Evolutionary conservation across 2,113 vertebrate species (phyloP).

Genomic region (Eulemur rufifrons): DNA sequence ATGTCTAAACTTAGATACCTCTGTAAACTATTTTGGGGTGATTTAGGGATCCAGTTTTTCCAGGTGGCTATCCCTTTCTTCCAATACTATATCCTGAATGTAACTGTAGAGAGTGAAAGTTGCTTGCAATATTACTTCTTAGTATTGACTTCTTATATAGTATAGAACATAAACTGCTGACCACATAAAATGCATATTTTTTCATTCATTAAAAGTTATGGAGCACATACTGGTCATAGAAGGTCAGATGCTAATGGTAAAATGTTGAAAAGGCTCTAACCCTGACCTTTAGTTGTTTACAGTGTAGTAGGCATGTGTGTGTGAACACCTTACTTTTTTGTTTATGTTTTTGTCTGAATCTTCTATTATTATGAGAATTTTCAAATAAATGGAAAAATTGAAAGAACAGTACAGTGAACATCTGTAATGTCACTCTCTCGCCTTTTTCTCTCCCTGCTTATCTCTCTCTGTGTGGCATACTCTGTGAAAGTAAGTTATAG

Average conservation of each 20-base stretch:
- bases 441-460: not conserved
- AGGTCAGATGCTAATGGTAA: not conserved
- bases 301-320: not conserved
- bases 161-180: not conserved
- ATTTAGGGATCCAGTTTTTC: slow-evolving; percentile 28
- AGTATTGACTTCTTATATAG: not conserved
- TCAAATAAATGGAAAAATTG: slow-evolving; percentile 28
- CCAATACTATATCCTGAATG: not conserved
- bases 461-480: not conserved
- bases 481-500: not conserved
- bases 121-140: slow-evolving; percentile 14
- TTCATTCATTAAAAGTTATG: not conserved
- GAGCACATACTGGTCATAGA: not conserved
- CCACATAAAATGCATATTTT: not conserved
- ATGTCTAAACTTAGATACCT: slow-evolving; percentile 19
- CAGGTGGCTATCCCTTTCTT: not conserved
- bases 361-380: slow-evolving; percentile 27
- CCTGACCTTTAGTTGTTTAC: not conserved
- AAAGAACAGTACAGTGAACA: not conserved
- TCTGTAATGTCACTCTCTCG: not conserved
- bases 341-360: slow-evolving; percentile 15
- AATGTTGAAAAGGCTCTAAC: not conserved
- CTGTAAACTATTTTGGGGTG: slow-evolving; percentile 23
- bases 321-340: not conserved
- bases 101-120: slow-evolving; percentile 22